Base-by-base conservation (phyloP, 2,888 invertebrate genomes). In the Aricia artaxerxes region DNA sequence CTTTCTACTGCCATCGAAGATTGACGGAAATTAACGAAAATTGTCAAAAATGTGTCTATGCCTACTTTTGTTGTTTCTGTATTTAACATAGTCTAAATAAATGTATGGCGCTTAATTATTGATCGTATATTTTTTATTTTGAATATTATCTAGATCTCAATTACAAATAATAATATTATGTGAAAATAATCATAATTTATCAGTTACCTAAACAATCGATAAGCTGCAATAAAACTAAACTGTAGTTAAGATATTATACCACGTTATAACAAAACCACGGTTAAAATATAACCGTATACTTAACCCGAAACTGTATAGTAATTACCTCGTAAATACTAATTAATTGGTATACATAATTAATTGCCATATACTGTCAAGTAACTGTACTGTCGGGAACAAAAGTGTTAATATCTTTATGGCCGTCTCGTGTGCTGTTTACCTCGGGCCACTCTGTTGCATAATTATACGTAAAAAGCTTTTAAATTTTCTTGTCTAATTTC, bases 261-360 rank as follows among this genome's bases (percentile, higher is more conserved):
- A 4, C 35, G 69, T 38, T 64, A 31, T 24, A 64, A 64, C 31
- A 24, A 31, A 24, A 49, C 75, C 31, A 13, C 49, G 49, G 49
- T 31, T 57, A 76, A 57, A 35, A 44, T 7, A 49, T 24, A 44
- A 31, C 44, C 35, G 24, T 2, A 53, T 57, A 31, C 31, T 76
- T 16, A 76, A 57, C 57, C 40, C 60, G n/a, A 73, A 60, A 49
- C 78, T 31, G 73, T 16, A 57, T 13, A 16, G 57, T 87, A 84
- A 85, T 85, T 84, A 85, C 82, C 77, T 83, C 83, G 83, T 86
- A 86, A 86, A 87, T 85, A 84, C 82, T 79, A 80, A 84, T 85
- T 84, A 83, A 84, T 83, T 82, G 80, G 84, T 83, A 83, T 82
- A 79, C 82, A 81, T 85, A 84, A 86, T 86, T 86, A 86, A 87